These are phyloP conservation scores for Diabrotica undecimpunctata DNA, from an alignment of 1,140 invertebrate species.

Conservation along the genomic window DNA sequence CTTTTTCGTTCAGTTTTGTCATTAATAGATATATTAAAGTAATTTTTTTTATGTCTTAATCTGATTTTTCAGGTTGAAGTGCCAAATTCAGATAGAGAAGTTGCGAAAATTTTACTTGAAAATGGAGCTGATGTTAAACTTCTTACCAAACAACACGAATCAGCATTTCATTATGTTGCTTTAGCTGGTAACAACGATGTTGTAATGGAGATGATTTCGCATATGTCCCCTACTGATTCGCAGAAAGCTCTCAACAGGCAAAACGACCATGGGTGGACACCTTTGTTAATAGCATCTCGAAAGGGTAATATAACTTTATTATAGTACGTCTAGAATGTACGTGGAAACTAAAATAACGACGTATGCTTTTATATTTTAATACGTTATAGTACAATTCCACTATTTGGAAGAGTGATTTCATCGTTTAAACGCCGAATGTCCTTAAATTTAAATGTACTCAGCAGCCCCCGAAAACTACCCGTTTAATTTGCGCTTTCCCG, in stretches of 20 bases:
- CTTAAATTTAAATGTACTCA: too few species aligned
- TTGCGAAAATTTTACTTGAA: constrained; percentile 83
- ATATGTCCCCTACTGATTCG: constrained; percentile 81
- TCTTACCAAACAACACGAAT: constrained; percentile 85
- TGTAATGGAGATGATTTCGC: constrained; percentile 85
- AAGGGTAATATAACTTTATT: constrained; percentile 36
- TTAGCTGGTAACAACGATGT: constrained; percentile 94
- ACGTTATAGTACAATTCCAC: too few species aligned
- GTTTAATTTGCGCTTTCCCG: too few species aligned
- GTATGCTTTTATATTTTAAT: too few species aligned
- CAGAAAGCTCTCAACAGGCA: constrained; percentile 93
- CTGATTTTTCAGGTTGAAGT: constrained; percentile 40
- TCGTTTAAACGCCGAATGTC: too few species aligned
- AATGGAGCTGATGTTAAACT: constrained; percentile 84
- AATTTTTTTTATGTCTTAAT: not conserved
- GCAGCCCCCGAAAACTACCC: too few species aligned
- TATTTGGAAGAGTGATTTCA: too few species aligned
- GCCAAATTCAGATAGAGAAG: constrained; percentile 82
- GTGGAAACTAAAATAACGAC: too few species aligned
- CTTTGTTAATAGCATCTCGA: constrained; percentile 87
- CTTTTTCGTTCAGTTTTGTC: too few species aligned
- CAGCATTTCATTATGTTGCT: constrained; percentile 92
- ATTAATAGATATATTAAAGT: too few species aligned
- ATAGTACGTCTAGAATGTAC: too few species aligned
- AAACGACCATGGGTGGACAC: constrained; percentile 90